These are phyloP conservation scores for Forbesichthys papilliferus DNA, from an alignment of 2,113 vertebrate species.

Conservation along the genomic window DNA sequence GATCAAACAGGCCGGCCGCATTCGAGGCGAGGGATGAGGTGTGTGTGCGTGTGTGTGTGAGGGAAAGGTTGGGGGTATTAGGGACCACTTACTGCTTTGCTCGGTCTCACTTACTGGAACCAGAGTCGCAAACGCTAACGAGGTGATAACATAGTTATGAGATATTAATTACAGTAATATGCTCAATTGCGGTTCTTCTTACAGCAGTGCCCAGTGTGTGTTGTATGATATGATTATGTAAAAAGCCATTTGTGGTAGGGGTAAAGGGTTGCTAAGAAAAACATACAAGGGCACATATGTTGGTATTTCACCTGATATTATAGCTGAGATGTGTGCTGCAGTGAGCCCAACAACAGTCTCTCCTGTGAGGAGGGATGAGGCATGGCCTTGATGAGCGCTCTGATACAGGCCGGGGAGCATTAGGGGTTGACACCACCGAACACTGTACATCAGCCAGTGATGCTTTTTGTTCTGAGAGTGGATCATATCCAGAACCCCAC, in stretches of 20 bases:
- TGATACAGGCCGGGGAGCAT: constrained; percentile 54
- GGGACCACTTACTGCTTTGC: background rate
- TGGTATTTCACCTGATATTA: too few relatives aligned
- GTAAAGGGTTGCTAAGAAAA: too few relatives aligned
- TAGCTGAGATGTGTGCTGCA: too few relatives aligned
- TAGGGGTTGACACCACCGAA: constrained; percentile 52
- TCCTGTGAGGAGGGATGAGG: constrained; percentile 34
- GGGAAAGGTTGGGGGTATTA: too few relatives aligned
- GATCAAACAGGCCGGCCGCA: constrained; percentile 60
- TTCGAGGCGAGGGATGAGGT: constrained; percentile 8
- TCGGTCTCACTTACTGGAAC: constrained; percentile 44
- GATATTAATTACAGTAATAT: constrained; percentile 28
- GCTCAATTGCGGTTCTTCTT: constrained; percentile 7
- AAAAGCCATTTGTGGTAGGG: too few relatives aligned
- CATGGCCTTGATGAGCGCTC: constrained; percentile 61
- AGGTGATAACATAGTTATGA: constrained; percentile 46
- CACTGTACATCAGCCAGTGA: constrained; percentile 38
- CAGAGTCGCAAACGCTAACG: constrained; percentile 39
- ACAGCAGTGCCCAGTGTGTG: background rate
- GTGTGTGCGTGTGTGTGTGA: background rate
- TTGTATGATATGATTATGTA: too few relatives aligned
- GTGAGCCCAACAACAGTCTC: too few relatives aligned
- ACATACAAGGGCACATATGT: too few relatives aligned
- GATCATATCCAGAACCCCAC: too few relatives aligned
- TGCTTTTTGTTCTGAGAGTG: background rate